A percentile compares a stretch with the other conserved stretches of the same genome.
Conservation (phyloP, 2,113 vertebrate species). For the Astatotilapia flaviijosephi region DNA sequence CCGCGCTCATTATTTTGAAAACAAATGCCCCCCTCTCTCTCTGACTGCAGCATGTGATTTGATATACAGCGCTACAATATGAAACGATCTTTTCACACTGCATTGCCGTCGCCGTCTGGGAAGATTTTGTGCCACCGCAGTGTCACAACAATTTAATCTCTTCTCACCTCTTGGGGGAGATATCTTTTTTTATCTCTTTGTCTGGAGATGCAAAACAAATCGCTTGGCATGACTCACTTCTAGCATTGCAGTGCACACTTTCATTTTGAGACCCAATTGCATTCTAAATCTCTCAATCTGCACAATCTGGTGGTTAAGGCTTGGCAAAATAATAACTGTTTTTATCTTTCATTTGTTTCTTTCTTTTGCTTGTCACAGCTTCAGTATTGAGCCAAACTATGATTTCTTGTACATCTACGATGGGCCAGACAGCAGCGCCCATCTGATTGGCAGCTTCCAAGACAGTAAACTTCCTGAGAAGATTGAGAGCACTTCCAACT, state of each 20-base stretch:
- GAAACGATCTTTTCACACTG: constrained; percentile 61
- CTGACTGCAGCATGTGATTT: constrained; percentile 48
- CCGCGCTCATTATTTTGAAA: constrained; percentile 61
- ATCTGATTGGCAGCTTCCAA: constrained; percentile 94
- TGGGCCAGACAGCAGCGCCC: constrained; percentile 85
- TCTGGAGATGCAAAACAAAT: constrained; percentile 59
- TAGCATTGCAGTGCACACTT: background rate
- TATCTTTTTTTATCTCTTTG: constrained; percentile 52
- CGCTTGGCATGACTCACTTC: constrained; percentile 45
- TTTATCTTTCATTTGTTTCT: constrained; percentile 17
- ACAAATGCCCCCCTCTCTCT: constrained; percentile 43
- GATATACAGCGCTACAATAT: constrained; percentile 56
- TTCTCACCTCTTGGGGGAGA: constrained; percentile 54
- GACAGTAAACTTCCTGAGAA: constrained; percentile 97
- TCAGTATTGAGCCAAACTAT: constrained; percentile 98
- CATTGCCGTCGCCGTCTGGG: constrained; percentile 47
- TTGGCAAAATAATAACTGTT: constrained; percentile 20
- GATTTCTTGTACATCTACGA: constrained; percentile 98
- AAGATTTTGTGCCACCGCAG: constrained; percentile 52
- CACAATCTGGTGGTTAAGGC: constrained; percentile 15
- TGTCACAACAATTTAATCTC: constrained; percentile 66
- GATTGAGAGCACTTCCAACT: constrained; percentile 94
- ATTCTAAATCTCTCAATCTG: constrained; percentile 27
- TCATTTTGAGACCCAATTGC: constrained; percentile 25
- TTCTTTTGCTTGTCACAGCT: constrained; percentile 70